Evolutionary conservation across 2,888 invertebrate species (phyloP).

Genomic region (Trilocha varians): DNA sequence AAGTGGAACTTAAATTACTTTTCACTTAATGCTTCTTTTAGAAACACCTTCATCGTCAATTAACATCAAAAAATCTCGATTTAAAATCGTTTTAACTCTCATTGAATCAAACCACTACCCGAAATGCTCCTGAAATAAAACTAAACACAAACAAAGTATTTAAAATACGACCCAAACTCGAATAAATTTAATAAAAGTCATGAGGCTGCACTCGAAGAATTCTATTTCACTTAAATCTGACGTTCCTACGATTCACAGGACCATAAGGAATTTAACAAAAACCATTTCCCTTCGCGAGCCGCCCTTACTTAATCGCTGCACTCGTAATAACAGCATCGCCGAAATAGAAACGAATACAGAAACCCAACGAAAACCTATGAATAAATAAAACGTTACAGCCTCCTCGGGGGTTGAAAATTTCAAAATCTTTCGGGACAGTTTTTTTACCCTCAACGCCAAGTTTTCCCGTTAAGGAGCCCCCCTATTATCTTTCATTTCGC

Average conservation of each 20-base stretch:
- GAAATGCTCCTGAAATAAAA: background rate
- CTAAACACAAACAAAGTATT: too few species aligned
- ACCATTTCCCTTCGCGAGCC: background rate
- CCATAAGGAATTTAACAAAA: slow-evolving; percentile 4
- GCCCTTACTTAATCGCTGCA: background rate
- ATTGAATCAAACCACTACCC: too few species aligned
- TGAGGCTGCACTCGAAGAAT: background rate
- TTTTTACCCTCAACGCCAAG: slow-evolving; percentile 22
- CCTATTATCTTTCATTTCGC: slow-evolving; percentile 72
- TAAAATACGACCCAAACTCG: too few species aligned
- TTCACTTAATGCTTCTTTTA: too few species aligned
- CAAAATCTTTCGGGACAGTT: slow-evolving; percentile 62
- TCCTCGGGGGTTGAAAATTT: slow-evolving; percentile 45
- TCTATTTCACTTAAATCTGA: background rate
- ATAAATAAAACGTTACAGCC: slow-evolving; percentile 59
- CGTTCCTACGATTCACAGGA: background rate
- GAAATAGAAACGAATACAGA: slow-evolving; percentile 30
- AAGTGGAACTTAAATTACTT: too few species aligned
- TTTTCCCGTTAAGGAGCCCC: slow-evolving; percentile 47
- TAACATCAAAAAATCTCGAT: too few species aligned
- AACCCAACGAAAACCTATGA: slow-evolving; percentile 48
- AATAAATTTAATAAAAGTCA: background rate
- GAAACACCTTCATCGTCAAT: too few species aligned
- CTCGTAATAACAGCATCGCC: slow-evolving; percentile 15
- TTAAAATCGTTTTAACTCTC: too few species aligned